Base-by-base conservation (phyloP, 2,888 invertebrate species). In the Heliconius ethilla region DNA sequence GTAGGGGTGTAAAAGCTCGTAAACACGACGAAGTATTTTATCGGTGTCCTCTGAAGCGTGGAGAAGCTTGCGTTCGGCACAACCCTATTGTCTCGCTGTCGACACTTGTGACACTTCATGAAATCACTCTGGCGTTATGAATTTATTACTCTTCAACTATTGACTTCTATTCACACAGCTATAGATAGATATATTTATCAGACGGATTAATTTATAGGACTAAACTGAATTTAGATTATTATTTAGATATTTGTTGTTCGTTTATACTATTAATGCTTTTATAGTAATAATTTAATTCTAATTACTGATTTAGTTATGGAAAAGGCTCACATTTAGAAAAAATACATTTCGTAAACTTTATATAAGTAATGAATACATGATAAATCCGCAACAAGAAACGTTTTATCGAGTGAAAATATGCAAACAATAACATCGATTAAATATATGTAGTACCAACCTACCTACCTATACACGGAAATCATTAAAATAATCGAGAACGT, bases 11-110 rank as follows among this genome's bases (percentile, higher is more conserved):
- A 87, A 83, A 83, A 86, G 86, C 89, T 91, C 90, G 90, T 91
- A 91, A 92, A 90, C 90, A 89, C 90, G 86, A 91, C 92, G 90
- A 91, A 90, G 91, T 92, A 92, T 92, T 91, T 89, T 89, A 91
- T 90, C 90, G 91, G 90, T 90, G 89, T 84, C 88, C 89, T 87
- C 83, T 87, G 85, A 86, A 83, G 85, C 86, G 83, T 75, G 18
- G 74, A 79, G 78, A 72, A 79, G 84, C 83, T 83, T 86, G 84
- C 86, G 85, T 85, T 85, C 85, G 84, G 85, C 85, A 82, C 89
- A 88, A 87, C 91, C 91, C 92, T 90, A 90, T 92, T 90, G 91
- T 91, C 89, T 90, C 88, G 81, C 82, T 86, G 85, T 87, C 88
- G 86, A 89, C 89, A 88, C 88, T 89, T 87, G 89, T 88, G 89